Evolutionary conservation across 2,797 vertebrate genomes (phyloP).

Genomic region (Cottoperca gobio): DNA sequence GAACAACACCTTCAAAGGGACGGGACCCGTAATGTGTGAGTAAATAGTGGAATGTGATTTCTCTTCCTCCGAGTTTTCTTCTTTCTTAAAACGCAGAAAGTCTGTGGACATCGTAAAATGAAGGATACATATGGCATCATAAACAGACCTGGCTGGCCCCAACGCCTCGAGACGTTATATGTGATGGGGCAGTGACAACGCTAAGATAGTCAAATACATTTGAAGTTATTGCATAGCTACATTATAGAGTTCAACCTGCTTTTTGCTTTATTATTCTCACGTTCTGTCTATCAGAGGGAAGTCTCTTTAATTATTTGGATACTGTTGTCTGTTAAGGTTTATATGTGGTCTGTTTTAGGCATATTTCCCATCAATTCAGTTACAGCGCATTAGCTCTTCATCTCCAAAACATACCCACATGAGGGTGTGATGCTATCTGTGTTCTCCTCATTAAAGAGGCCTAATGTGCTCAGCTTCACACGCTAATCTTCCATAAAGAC

Average conservation of each 20-base stretch:
- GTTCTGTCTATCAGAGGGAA: background rate
- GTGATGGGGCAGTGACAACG: background rate
- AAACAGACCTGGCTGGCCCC: too few species aligned
- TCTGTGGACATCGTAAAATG: background rate
- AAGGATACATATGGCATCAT: background rate
- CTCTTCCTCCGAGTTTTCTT: background rate
- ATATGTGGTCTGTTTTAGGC: background rate
- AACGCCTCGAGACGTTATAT: background rate
- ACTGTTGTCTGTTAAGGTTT: background rate
- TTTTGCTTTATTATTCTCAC: background rate
- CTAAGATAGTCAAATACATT: background rate
- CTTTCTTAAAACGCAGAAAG: background rate
- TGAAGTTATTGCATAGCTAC: background rate
- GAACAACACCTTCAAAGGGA: conserved; percentile 92
- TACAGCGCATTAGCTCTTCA: conserved; percentile 43
- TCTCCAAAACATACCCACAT: conserved; percentile 56
- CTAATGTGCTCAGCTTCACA: conserved; percentile 67
- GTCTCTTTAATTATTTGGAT: background rate
- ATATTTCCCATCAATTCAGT: conserved; percentile 18
- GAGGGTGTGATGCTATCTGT: conserved; percentile 70
- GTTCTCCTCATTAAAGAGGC: conserved; percentile 70
- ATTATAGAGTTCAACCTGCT: background rate
- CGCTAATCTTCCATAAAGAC: conserved; percentile 76
- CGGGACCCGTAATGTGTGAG: conserved; percentile 65
- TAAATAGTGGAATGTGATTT: conserved; percentile 66